phyloP scores from a whole-genome alignment of 2,888 invertebrate genomes.

The Doris montereyensis region DNA sequence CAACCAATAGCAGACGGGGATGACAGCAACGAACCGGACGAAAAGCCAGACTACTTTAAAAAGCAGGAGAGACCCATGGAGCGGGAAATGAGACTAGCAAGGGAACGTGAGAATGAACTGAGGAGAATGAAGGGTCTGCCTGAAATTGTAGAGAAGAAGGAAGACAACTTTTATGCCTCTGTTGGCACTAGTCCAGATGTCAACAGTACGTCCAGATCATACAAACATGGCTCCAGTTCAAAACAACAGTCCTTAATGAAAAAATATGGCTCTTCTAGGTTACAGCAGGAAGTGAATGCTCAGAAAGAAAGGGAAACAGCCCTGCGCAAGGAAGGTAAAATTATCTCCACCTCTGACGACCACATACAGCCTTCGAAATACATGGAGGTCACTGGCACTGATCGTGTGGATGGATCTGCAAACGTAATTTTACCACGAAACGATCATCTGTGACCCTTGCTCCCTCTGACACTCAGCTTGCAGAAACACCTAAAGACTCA shows the following conservation, averaged over 20 bases:
- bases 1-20: constrained; percentile 23
- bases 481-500: not conserved
- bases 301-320: constrained; percentile 88
- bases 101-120: constrained; percentile 75
- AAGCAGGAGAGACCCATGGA: constrained; percentile 75
- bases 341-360: constrained; percentile 77
- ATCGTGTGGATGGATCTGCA: constrained; percentile 45
- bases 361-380: constrained; percentile 74
- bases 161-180: constrained; percentile 30
- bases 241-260: constrained; percentile 56
- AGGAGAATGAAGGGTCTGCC: constrained; percentile 68
- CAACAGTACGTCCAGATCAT: not conserved
- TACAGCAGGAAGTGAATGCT: constrained; percentile 91
- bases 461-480: not conserved
- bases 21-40: constrained; percentile 33
- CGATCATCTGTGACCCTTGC: constrained; percentile 3
- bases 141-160: constrained; percentile 43
- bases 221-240: not conserved
- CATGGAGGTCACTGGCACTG: constrained; percentile 55
- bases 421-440: constrained; percentile 55
- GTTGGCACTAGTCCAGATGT: constrained; percentile 21
- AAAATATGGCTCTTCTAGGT: constrained; percentile 77
- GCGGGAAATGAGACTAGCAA: constrained; percentile 75
- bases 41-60: constrained; percentile 38
- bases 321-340: constrained; percentile 79